Evolutionary conservation across 2,888 invertebrate species (phyloP), one percentile per base, ranked within the genome.

Genomic region (Odontocolon sp.): DNA sequence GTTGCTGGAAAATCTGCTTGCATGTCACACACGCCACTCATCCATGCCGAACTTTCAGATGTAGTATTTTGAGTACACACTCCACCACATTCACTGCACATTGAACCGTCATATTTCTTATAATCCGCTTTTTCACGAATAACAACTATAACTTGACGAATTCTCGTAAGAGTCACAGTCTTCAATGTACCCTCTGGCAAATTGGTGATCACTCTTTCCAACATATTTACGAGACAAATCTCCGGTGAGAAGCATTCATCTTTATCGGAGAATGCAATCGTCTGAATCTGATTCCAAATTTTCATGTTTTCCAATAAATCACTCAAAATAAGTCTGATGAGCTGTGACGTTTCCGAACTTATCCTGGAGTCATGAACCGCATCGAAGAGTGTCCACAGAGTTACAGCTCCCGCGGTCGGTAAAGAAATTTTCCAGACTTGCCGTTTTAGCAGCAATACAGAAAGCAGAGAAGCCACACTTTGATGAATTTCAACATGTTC

Each of bases 331-430:
- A 54, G 54, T 33, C 70, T 31, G 4, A 52, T n/a, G 2, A 59
- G 14, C n/a, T 47, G 6, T 0, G 11, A 26, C 40, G 74, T 14
- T 5, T 14, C 26, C 2, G 21, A 1, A 33, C 72, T 23, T n/a
- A 42, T 14, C 5, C 54, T 40, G 9, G 75, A 78, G 18, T 59
- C 57, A 11, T 68, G 38, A 9, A 81, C 16, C 33, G 50, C 28
- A 8, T 81, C 80, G 8, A 81, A 61, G 8, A 82, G 71, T 16
- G 57, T 28, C 52, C 72, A 42, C 23, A 83, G 33, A n/a, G 80
- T 76, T 9, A 81, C 31, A 11, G 69, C 57, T 5, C 57, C 40
- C 9, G 77, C 59, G 16, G 70, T 67, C 3, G 26, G 40, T 2
- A 47, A 63, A 3, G 33, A 26, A 31, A 72, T 38, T n/a, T 38